Percentiles rank a stretch among this genome's conserved stretches.
phyloP scores from a whole-genome alignment of 1,140 invertebrate species.

The Conus betulinus region DNA sequence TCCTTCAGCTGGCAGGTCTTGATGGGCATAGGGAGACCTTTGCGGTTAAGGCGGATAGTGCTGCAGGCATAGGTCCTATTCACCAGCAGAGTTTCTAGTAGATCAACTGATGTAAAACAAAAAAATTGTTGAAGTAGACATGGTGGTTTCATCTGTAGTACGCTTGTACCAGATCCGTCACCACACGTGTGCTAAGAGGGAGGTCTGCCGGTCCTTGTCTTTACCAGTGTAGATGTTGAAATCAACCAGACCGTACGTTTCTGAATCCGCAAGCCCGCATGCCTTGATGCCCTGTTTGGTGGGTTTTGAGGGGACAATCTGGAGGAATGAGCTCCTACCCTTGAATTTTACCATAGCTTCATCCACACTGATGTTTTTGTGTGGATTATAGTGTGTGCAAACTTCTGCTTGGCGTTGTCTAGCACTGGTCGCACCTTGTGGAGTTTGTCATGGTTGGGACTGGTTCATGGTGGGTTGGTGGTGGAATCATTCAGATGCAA shows the following conservation, averaged over 20 bases:
- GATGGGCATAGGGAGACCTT: not conserved
- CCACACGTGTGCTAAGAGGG: slow-evolving; percentile 28
- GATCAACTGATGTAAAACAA: slow-evolving; percentile 39
- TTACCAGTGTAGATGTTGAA: slow-evolving; percentile 75
- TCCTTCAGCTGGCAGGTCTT: not conserved
- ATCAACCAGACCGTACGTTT: slow-evolving; percentile 71
- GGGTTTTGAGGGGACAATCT: slow-evolving; percentile 76
- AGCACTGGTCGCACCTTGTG: slow-evolving; percentile 33
- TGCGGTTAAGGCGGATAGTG: not conserved
- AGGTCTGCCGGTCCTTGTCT: not conserved
- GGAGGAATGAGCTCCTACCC: slow-evolving; percentile 69
- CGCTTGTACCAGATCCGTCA: slow-evolving; percentile 22
- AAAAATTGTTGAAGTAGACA: slow-evolving; percentile 45
- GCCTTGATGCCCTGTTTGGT: slow-evolving; percentile 76
- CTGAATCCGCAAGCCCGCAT: slow-evolving; percentile 59
- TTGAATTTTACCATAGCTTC: slow-evolving; percentile 67
- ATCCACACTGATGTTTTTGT: slow-evolving; percentile 51
- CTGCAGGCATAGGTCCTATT: slow-evolving; percentile 5
- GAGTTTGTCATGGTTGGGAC: slow-evolving; percentile 26
- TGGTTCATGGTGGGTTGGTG: not conserved
- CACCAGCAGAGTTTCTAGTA: slow-evolving; percentile 31
- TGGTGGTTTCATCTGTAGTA: slow-evolving; percentile 32
- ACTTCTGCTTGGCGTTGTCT: slow-evolving; percentile 22
- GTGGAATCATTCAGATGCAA: not conserved
- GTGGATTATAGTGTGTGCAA: slow-evolving; percentile 37